Evolutionary conservation across 1,140 invertebrate species (phyloP).

Genomic region (Drosophila punjabiensis): DNA sequence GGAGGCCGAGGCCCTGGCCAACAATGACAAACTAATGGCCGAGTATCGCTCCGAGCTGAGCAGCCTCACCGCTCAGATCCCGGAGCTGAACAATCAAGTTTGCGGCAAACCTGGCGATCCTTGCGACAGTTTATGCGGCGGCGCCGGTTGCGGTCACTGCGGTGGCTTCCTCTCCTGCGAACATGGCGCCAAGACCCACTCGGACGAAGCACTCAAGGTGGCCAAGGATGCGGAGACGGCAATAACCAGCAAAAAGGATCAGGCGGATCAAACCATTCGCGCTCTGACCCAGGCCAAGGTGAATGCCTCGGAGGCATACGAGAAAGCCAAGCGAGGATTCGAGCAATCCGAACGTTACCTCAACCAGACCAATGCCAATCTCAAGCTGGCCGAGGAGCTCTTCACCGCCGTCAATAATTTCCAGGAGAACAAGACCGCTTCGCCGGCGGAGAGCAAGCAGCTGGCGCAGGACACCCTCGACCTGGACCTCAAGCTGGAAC

Average conservation of each 20-base stretch:
- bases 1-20: slow-evolving; percentile 90
- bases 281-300: slow-evolving; percentile 87
- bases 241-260: slow-evolving; percentile 92
- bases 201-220: slow-evolving; percentile 93
- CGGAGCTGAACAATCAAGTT: slow-evolving; percentile 94
- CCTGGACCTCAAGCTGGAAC: slow-evolving; percentile 89
- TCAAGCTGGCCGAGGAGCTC: slow-evolving; percentile 86
- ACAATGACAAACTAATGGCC: slow-evolving; percentile 89
- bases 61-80: slow-evolving; percentile 90
- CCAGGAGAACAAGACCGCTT: slow-evolving; percentile 90
- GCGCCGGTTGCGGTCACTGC: slow-evolving; percentile 96
- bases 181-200: slow-evolving; percentile 94
- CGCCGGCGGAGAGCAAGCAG: slow-evolving; percentile 92
- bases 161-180: slow-evolving; percentile 94
- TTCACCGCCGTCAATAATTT: slow-evolving; percentile 91
- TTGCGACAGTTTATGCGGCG: slow-evolving; percentile 96
- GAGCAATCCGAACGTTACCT: slow-evolving; percentile 86
- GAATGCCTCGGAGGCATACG: slow-evolving; percentile 86
- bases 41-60: slow-evolving; percentile 89
- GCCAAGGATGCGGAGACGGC: slow-evolving; percentile 93
- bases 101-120: slow-evolving; percentile 94
- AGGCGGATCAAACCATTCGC: slow-evolving; percentile 88
- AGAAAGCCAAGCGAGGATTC: slow-evolving; percentile 86
- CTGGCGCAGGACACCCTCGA: slow-evolving; percentile 91
- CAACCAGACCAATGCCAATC: slow-evolving; percentile 85